Conservation (phyloP, 2,888 invertebrate species). For the Cryptosula pallasiana region DNA sequence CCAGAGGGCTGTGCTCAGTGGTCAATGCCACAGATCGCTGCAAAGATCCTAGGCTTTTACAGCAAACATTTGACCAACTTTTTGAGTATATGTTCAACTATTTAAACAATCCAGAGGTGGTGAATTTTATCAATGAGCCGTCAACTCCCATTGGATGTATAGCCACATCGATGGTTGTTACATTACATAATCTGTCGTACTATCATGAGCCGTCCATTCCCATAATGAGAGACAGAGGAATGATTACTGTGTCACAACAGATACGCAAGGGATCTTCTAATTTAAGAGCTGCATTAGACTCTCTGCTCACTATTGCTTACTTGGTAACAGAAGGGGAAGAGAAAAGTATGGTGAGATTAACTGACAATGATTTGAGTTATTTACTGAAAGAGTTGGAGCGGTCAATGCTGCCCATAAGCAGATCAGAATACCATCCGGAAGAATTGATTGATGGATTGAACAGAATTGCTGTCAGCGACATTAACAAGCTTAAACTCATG, state of each 20-base stretch:
- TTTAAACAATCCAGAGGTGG: background rate
- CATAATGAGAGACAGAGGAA: background rate
- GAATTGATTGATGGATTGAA: background rate
- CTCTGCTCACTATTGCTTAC: slow-evolving; percentile 3
- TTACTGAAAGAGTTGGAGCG: background rate
- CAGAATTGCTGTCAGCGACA: background rate
- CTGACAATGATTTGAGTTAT: background rate
- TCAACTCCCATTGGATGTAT: background rate
- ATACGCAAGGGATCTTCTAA: background rate
- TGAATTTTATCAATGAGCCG: background rate
- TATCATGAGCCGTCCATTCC: background rate
- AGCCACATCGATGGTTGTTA: background rate
- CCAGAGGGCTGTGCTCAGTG: background rate
- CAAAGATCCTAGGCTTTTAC: background rate
- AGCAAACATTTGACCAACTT: background rate
- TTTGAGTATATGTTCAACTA: background rate
- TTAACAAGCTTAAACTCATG: background rate
- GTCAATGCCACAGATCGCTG: background rate
- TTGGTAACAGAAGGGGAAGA: background rate
- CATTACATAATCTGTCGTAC: background rate
- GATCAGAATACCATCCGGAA: background rate
- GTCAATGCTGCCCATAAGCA: background rate
- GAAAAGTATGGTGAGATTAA: background rate
- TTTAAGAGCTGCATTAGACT: background rate
- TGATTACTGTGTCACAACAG: background rate